Conservation (phyloP, 2,888 invertebrate species). For the Mesodorylaimus sp. region DNA sequence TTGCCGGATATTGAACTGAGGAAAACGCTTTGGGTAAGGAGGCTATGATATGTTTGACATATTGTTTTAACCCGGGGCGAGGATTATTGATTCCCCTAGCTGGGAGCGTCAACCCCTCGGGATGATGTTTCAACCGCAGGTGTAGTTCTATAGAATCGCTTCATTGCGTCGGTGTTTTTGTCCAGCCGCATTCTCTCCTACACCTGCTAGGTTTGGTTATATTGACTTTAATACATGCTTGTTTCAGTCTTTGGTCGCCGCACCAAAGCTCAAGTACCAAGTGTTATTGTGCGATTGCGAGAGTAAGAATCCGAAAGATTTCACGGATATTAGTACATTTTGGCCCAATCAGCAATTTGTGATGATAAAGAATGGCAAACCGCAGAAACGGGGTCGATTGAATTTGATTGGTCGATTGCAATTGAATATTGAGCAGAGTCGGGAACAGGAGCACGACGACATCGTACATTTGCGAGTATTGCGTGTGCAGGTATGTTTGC, state of each 20-base stretch:
- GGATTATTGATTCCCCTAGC: too few species aligned
- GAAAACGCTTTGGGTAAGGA: slow-evolving; percentile 59
- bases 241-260: slow-evolving; percentile 65
- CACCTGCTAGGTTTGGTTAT: too few species aligned
- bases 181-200: too few species aligned
- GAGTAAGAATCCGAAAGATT: slow-evolving; percentile 57
- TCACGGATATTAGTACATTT: slow-evolving; percentile 72
- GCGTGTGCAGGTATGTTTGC: slow-evolving; percentile 45
- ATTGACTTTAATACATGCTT: slow-evolving; percentile 12
- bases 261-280: slow-evolving; percentile 85
- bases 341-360: slow-evolving; percentile 81
- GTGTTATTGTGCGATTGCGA: slow-evolving; percentile 61
- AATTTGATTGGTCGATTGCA: slow-evolving; percentile 89
- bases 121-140: too few species aligned
- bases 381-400: slow-evolving; percentile 80
- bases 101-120: too few species aligned
- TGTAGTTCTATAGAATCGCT: too few species aligned
- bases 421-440: slow-evolving; percentile 25
- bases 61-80: too few species aligned
- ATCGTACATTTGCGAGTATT: slow-evolving; percentile 88
- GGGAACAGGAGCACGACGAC: slow-evolving; percentile 89
- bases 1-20: slow-evolving; percentile 83
- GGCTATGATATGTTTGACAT: neutral
- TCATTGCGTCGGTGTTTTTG: too few species aligned
- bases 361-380: slow-evolving; percentile 70